Percentiles rank a stretch among this genome's conserved stretches.
Evolutionary conservation across 2,888 invertebrate genomes (phyloP).

Genomic region (Campaea margaritaria): DNA sequence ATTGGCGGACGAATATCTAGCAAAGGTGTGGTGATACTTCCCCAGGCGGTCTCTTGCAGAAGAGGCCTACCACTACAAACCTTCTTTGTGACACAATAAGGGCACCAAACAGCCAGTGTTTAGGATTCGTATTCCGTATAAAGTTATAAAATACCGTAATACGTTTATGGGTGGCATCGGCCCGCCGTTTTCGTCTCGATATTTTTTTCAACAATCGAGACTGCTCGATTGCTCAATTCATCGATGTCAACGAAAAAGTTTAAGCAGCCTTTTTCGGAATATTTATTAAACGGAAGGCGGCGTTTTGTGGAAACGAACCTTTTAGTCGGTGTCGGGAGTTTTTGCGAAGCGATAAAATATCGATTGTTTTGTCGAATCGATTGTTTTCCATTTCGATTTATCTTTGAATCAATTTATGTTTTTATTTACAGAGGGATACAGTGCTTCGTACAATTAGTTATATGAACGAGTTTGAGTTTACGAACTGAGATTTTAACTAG

Average conservation of each 20-base stretch:
- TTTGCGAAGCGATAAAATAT: slow-evolving; percentile 28
- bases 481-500: no score
- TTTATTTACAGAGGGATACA: slow-evolving; percentile 14
- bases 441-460: no score
- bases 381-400: slow-evolving; percentile 29
- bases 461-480: no score
- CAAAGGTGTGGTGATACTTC: no score
- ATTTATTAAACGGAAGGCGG: slow-evolving; percentile 47
- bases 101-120: no score
- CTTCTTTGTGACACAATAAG: no score
- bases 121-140: no score
- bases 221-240: slow-evolving; percentile 44
- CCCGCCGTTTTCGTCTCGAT: slow-evolving; percentile 25
- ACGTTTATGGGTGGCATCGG: slow-evolving; percentile 20
- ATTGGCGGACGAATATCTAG: no score
- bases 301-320: slow-evolving; percentile 36
- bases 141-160: slow-evolving; percentile 1
- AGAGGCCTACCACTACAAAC: no score
- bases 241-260: slow-evolving; percentile 45
- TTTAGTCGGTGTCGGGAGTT: slow-evolving; percentile 29
- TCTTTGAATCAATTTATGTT: slow-evolving; percentile 26
- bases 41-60: no score
- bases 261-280: slow-evolving; percentile 45
- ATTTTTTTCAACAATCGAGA: slow-evolving; percentile 39
- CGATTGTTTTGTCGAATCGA: slow-evolving; percentile 34